Evolutionary conservation across 2,888 invertebrate species (phyloP).

Genomic region (Hydriomena furcata): DNA sequence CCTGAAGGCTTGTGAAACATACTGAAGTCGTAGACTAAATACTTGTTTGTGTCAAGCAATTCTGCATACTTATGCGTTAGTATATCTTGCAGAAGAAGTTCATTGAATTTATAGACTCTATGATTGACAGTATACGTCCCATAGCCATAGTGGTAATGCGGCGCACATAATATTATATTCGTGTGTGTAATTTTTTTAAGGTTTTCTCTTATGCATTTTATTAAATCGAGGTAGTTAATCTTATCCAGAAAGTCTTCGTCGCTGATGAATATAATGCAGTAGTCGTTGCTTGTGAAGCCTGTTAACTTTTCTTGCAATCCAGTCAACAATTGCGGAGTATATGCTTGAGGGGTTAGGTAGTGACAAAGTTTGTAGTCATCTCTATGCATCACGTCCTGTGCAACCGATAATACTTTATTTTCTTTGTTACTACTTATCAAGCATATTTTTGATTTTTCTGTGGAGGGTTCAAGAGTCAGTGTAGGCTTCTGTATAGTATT

Average conservation of each 20-base stretch:
- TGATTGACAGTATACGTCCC: not conserved
- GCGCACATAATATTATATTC: not conserved
- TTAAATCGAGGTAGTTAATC: not conserved
- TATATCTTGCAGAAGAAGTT: not conserved
- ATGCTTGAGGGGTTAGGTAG: not conserved
- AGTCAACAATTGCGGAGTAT: not conserved
- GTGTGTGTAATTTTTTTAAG: not conserved
- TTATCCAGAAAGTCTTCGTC: not conserved
- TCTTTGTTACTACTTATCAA: not conserved
- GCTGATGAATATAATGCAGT: conserved; percentile 4
- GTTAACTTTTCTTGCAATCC: not conserved
- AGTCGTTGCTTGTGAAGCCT: conserved; percentile 1
- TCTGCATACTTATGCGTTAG: not conserved
- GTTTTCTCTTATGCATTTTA: not conserved
- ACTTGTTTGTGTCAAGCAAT: not conserved
- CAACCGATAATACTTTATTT: not conserved
- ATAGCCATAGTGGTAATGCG: not conserved
- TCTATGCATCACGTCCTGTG: not conserved
- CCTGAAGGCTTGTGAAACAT: conserved; percentile 1
- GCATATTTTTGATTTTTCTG: not conserved
- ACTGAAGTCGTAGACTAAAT: not conserved
- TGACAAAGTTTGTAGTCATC: not conserved
- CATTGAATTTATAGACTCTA: not conserved
- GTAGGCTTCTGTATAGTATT: not conserved
- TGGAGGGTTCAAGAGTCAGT: not conserved